Conservation (phyloP, 1,140 invertebrate genomes). For the Trachymyrmex cornetzi region DNA sequence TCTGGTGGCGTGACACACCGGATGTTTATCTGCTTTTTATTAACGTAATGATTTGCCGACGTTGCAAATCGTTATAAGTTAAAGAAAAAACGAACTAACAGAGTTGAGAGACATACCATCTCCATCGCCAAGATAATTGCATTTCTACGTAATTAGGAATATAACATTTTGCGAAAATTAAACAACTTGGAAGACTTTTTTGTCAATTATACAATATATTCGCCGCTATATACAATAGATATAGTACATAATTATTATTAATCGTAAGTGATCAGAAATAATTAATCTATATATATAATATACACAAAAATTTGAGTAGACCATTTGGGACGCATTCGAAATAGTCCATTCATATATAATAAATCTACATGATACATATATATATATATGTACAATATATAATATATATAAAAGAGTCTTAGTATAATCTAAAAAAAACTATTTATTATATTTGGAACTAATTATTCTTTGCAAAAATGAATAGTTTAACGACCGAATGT, state of each 20-base stretch:
- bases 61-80: slow-evolving; percentile 23
- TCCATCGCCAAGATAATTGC: slow-evolving; percentile 1
- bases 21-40: slow-evolving; percentile 29
- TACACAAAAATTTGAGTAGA: too few species aligned
- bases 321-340: too few species aligned
- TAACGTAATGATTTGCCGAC: not conserved
- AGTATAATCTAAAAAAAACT: too few species aligned
- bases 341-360: too few species aligned
- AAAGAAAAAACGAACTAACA: not conserved
- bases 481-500: not conserved
- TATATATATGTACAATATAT: too few species aligned
- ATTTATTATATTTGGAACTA: not conserved
- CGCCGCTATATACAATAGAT: not conserved
- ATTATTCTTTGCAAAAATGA: not conserved
- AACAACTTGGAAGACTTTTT: not conserved
- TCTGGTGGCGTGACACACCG: not conserved
- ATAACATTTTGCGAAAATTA: not conserved
- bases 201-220: too few species aligned
- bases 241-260: slow-evolving; percentile 12
- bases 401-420: too few species aligned
- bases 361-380: too few species aligned
- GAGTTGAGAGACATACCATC: not conserved
- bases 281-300: not conserved
- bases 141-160: slow-evolving; percentile 20
- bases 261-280: not conserved